Conservation (phyloP, 1,140 invertebrate species). For the Drosophila pruinosa region DNA sequence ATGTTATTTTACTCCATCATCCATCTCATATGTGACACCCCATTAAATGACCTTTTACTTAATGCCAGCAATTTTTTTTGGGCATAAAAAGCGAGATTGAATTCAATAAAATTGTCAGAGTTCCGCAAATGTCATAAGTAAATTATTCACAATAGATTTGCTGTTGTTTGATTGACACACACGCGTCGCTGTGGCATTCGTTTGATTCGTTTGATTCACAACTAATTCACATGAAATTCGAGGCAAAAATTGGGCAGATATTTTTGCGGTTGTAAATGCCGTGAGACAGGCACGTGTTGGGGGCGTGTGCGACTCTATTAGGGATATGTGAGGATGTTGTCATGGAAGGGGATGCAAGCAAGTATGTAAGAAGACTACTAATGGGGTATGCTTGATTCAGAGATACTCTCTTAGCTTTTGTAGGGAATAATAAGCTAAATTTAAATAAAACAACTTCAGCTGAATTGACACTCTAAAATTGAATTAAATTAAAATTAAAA, state of each 20-base stretch:
- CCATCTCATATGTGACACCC: neutral
- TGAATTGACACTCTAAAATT: no score
- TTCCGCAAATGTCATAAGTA: slow-evolving; percentile 64
- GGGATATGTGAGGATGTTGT: neutral
- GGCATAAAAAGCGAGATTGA: slow-evolving; percentile 13
- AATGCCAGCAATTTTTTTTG: neutral
- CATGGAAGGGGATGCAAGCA: neutral
- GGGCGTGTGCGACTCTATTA: slow-evolving; percentile 39
- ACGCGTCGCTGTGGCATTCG: slow-evolving; percentile 64
- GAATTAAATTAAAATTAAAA: no score
- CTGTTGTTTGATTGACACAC: slow-evolving; percentile 66
- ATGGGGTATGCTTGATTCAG: no score
- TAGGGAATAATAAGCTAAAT: no score
- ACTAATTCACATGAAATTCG: slow-evolving; percentile 52
- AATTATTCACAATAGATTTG: slow-evolving; percentile 73
- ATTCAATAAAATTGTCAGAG: slow-evolving; percentile 67
- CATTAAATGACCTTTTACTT: neutral
- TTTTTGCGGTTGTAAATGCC: slow-evolving; percentile 49
- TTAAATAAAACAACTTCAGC: no score
- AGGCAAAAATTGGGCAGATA: slow-evolving; percentile 34
- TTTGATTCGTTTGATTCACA: slow-evolving; percentile 57
- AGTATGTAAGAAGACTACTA: neutral
- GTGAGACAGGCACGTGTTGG: slow-evolving; percentile 53
- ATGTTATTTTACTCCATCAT: neutral
- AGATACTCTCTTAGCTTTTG: no score